A percentile compares a stretch with the other conserved stretches of the same genome.
phyloP scores from a whole-genome alignment of 2,888 invertebrate genomes.

The Galeruca laticollis region DNA sequence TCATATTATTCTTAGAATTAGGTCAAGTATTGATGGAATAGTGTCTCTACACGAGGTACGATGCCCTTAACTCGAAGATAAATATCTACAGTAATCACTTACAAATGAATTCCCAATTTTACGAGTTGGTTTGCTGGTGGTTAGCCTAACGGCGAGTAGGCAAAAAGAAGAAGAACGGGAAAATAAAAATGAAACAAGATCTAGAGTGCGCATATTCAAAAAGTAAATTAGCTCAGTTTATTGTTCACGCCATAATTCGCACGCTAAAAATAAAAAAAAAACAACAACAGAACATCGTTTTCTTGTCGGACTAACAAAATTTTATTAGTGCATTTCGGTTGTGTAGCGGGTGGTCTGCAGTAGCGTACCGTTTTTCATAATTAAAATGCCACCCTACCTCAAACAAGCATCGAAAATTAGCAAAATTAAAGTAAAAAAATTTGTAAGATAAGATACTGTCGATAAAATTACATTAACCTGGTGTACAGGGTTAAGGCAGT shows the following conservation, averaged over 20 bases:
- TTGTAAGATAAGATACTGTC: too few relatives aligned
- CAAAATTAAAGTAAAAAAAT: too few relatives aligned
- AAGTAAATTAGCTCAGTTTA: constrained; percentile 46
- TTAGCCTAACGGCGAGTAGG: neutral
- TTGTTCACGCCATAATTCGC: constrained; percentile 45
- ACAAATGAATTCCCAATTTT: constrained; percentile 13
- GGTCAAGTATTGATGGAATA: too few relatives aligned
- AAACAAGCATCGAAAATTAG: too few relatives aligned
- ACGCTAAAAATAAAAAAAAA: constrained; percentile 40
- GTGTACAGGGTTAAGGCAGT: too few relatives aligned
- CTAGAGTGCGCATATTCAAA: constrained; percentile 29
- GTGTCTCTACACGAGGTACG: too few relatives aligned
- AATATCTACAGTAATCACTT: constrained; percentile 4
- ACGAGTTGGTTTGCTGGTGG: constrained; percentile 7
- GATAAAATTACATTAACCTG: too few relatives aligned
- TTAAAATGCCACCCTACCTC: too few relatives aligned
- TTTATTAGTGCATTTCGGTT: constrained; percentile 47
- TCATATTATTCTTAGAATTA: too few relatives aligned
- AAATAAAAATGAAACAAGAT: constrained; percentile 1
- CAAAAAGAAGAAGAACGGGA: neutral
- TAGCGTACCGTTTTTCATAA: constrained; percentile 17
- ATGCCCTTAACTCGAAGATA: too few relatives aligned
- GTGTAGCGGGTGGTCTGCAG: constrained; percentile 49
- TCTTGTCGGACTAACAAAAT: constrained; percentile 45
- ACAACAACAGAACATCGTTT: constrained; percentile 23